Evolutionary conservation across 23 tunicate species (phyloP), one percentile per base, ranked within the genome.

Genomic region (Clavelina lepadiformis): DNA sequence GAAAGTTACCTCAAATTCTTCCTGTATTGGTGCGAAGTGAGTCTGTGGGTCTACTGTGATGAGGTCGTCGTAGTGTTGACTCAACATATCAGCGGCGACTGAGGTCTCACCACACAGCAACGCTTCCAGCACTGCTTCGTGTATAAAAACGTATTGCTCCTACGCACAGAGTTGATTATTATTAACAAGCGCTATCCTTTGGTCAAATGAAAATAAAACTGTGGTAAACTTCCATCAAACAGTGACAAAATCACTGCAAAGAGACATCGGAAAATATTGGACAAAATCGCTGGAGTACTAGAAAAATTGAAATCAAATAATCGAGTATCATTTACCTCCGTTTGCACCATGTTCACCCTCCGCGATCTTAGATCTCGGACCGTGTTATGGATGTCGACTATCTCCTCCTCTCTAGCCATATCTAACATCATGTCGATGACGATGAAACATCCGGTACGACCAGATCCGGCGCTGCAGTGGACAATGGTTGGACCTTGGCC

Each of bases 381-480:
- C 0, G 98, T 93, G 79, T 93, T 93, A 75, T 85, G 65, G 28
- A 93, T 81, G 71, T 93, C 98, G 11, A 93, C 84, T 5, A 93
- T 67, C 19, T 91, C 98, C 46, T 93, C 98, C 6, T 79, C 88
- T 1, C 93, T 73, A 33, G 98, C 98, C 98, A 93, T 93, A 24
- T 85, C 81, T 31, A 93, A 32, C 98, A 85, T 85, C 94, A 79
- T 78, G 83, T 85, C 94, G 51, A 93, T 74, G 29, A 71, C 79
- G 59, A 93, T 79, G 73, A 51, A 93, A 37, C 98, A 93, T 8
- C 98, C 98, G 4, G 94, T 83, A 13, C 98, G 78, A 1, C 98
- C 98, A 2, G 87, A 68, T 8, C 98, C 98, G 15, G 98, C 98
- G 69, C 93, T 83, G 58, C 98, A 93, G 75, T 93, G 98, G 46